phyloP scores from a whole-genome alignment of 1,140 invertebrate genomes.

The Drosophila quadrilineata region DNA sequence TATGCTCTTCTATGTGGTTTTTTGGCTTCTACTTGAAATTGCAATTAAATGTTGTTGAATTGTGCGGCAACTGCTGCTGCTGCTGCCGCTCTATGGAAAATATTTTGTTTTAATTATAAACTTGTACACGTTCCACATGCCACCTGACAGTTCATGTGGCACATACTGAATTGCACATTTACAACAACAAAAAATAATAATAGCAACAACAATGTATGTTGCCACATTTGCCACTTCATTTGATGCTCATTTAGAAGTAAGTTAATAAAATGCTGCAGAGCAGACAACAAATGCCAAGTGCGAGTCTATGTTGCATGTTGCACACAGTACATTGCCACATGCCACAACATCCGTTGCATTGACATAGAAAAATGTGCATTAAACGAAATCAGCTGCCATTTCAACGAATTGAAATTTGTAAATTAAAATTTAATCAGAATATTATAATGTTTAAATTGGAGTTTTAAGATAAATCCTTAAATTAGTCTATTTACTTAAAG shows the following conservation, averaged over 20 bases:
- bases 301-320: not conserved
- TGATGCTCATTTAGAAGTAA: slow-evolving; percentile 52
- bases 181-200: not conserved
- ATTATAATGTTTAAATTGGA: too few species aligned
- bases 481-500: too few species aligned
- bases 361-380: slow-evolving; percentile 11
- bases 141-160: slow-evolving; percentile 37
- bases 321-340: slow-evolving; percentile 4
- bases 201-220: not conserved
- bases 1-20: too few species aligned
- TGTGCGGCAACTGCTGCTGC: slow-evolving; percentile 36
- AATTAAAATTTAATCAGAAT: too few species aligned
- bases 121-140: slow-evolving; percentile 9
- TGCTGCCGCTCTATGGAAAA: too few species aligned
- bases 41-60: slow-evolving; percentile 45
- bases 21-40: slow-evolving; percentile 26
- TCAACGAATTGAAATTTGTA: not conserved
- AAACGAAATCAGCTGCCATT: slow-evolving; percentile 2
- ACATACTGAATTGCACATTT: slow-evolving; percentile 20
- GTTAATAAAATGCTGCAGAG: slow-evolving; percentile 55
- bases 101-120: slow-evolving; percentile 67
- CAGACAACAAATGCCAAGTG: not conserved
- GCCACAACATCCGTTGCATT: slow-evolving; percentile 45
- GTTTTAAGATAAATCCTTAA: too few species aligned
- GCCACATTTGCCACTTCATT: slow-evolving; percentile 48